Conservation (phyloP, 2,113 vertebrate genomes). For the Xenopus laevis region DNA sequence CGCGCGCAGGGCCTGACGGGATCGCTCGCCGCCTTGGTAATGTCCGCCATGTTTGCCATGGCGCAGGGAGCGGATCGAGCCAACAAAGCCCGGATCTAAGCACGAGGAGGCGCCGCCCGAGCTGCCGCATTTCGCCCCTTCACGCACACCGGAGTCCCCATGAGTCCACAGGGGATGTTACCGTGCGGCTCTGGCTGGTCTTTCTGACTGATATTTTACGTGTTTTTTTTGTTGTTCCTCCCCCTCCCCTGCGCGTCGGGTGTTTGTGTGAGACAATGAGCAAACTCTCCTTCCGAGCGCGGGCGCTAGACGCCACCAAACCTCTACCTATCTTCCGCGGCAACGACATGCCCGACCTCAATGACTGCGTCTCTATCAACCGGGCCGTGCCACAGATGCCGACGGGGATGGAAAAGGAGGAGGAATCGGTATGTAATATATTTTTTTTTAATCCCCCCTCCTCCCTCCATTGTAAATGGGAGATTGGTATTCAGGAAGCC, state of each 20-base stretch:
- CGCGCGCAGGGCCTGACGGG: constrained; percentile 82
- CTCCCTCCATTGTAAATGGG: constrained; percentile 60
- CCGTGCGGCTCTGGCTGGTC: constrained; percentile 53
- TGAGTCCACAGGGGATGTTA: constrained; percentile 65
- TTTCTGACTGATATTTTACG: constrained; percentile 44
- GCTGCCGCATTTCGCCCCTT: constrained; percentile 65
- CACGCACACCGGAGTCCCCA: constrained; percentile 64
- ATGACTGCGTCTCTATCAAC: constrained; percentile 89
- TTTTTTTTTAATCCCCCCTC: constrained; percentile 12
- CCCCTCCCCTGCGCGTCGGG: constrained; percentile 57
- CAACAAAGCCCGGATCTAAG: constrained; percentile 72
- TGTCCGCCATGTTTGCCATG: constrained; percentile 93
- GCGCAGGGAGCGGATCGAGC: constrained; percentile 78
- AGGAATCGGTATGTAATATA: constrained; percentile 79
- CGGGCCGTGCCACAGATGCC: constrained; percentile 91
- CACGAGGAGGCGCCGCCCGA: constrained; percentile 54
- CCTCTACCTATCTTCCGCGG: constrained; percentile 86
- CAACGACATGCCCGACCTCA: constrained; percentile 86
- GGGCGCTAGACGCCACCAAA: constrained; percentile 94
- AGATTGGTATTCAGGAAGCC: constrained; percentile 71
- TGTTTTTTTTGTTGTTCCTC: constrained; percentile 40
- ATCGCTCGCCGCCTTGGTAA: constrained; percentile 82
- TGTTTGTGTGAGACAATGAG: constrained; percentile 83
- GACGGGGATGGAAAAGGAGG: constrained; percentile 91
- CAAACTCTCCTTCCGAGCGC: constrained; percentile 94